Base-by-base conservation (phyloP, 2,888 invertebrate genomes). In the Parelbella ahira region DNA sequence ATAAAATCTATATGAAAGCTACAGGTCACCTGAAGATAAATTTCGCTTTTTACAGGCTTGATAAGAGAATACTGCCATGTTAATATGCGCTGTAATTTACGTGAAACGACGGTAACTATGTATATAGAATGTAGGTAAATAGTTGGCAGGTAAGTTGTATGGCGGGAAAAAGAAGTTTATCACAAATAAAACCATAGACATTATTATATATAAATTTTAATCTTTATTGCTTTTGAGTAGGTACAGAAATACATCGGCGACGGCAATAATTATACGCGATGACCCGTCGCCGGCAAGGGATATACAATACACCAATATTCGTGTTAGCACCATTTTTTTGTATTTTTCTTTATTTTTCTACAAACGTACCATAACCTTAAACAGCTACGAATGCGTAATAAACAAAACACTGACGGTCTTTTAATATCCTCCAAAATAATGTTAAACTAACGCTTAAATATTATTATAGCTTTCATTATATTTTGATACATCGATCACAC, bases 281-380 rank as follows among this genome's bases (percentile, higher is more conserved):
- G 71, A 71, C 76, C 79, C 7, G 9, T 32, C 74, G 71, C 69
- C 69, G 69, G 67, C 69, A 67, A 52, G 44, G 63, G 71, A 65
- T 73, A 75, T 72, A 76, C 64, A 72, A 65, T 78, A 80, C 75
- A 83, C 72, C 79, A 79, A 78, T 77, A 68, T 63, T 72, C 61
- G 74, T 79, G 82, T 86, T 84, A 87, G 87, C 86, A 86, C 83
- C 82, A 74, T 82, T 80, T 86, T 80, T 79, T 84, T 77, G 60
- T 54, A 56, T 34, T 49, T 58, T 61, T 67, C 7, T 54, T 54
- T n/a, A n/a, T 67, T 81, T 76, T 80, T 73, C 56, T 76, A 78
- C 63, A 82, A 79, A 82, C 72, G 68, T 79, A 75, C 69, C 68
- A 68, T 79, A 78, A 80, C 74, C 83, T 81, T 83, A 77, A 50